Percentiles rank a stretch among this genome's conserved stretches.
phyloP scores from a whole-genome alignment of 2,888 invertebrate genomes.

The Sphinx pinastri region DNA sequence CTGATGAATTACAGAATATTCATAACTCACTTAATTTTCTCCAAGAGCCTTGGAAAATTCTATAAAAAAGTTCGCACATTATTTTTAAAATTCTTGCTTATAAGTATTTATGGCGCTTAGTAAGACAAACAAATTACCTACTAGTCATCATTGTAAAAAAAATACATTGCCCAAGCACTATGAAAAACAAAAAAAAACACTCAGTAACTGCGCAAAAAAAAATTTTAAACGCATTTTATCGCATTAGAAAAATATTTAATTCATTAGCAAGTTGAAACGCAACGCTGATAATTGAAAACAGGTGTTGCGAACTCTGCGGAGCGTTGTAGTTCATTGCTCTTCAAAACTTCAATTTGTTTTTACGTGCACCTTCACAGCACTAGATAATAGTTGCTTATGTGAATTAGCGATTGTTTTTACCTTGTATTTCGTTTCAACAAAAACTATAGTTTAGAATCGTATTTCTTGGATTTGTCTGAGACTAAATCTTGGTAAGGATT shows the following conservation, averaged over 20 bases:
- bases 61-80: too few species aligned
- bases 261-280: not conserved
- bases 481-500: too few species aligned
- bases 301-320: conserved; percentile 27
- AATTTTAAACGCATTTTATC: not conserved
- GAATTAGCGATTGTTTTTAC: not conserved
- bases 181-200: too few species aligned
- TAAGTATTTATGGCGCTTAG: too few species aligned
- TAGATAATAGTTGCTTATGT: not conserved
- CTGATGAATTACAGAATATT: too few species aligned
- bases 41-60: too few species aligned
- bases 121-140: too few species aligned
- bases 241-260: not conserved
- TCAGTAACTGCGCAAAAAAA: too few species aligned
- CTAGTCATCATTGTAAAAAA: too few species aligned
- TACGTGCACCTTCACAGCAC: conserved; percentile 31
- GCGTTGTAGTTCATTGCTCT: conserved; percentile 45
- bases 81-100: too few species aligned
- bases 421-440: not conserved
- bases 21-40: too few species aligned
- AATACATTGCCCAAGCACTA: too few species aligned
- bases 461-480: not conserved
- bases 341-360: conserved; percentile 41
- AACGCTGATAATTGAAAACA: conserved; percentile 28
- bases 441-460: not conserved